Percentiles rank a stretch among this genome's conserved stretches.
Evolutionary conservation across 2,113 vertebrate species (phyloP).

Genomic region (Dinomys branickii): DNA sequence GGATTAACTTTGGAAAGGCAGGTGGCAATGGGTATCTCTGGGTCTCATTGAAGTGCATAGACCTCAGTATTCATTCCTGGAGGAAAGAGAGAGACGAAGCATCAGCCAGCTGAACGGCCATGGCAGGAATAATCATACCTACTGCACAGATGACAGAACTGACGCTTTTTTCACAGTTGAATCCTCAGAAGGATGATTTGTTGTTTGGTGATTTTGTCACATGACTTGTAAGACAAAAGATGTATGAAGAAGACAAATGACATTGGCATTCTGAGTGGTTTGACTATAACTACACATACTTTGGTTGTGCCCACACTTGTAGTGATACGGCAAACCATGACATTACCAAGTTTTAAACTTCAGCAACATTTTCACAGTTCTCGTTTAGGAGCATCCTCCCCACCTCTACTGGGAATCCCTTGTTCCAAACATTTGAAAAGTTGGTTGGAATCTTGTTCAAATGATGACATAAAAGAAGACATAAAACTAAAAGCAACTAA

Average conservation of each 20-base stretch:
- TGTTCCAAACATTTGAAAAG: slow-evolving; percentile 3
- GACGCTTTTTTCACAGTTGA: slow-evolving; percentile 79
- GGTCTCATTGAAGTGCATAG: background rate
- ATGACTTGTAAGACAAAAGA: slow-evolving; percentile 84
- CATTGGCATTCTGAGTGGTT: slow-evolving; percentile 73
- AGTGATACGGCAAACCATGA: background rate
- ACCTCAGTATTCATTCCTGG: slow-evolving; percentile 45
- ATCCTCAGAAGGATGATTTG: slow-evolving; percentile 79
- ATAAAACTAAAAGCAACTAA: background rate
- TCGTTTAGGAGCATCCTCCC: background rate
- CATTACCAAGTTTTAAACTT: slow-evolving; percentile 9
- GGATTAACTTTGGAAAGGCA: slow-evolving; percentile 18
- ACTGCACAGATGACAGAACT: slow-evolving; percentile 72
- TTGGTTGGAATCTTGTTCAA: background rate
- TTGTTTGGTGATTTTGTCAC: slow-evolving; percentile 79
- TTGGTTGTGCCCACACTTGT: background rate
- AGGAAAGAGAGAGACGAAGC: background rate
- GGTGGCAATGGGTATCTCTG: background rate
- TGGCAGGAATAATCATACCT: slow-evolving; percentile 75
- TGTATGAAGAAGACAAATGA: slow-evolving; percentile 66
- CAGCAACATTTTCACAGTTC: slow-evolving; percentile 30
- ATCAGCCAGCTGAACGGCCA: slow-evolving; percentile 73
- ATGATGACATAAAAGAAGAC: background rate
- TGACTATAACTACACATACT: background rate
- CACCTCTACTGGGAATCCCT: background rate